Conservation (phyloP, 1,140 invertebrate species). For the Dufourea novaeangliae region DNA sequence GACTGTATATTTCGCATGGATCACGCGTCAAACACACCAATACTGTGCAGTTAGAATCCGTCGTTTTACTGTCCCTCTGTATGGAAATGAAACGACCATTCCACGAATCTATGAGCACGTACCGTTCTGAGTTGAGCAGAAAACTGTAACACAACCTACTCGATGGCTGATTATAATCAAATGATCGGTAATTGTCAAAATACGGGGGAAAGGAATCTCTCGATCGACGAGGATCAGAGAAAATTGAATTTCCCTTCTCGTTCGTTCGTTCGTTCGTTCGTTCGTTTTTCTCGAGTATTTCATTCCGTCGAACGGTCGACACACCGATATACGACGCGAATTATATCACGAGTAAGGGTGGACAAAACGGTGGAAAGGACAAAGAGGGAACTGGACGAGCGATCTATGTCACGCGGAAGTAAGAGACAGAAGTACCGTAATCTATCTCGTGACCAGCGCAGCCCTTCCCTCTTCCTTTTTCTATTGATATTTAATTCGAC, state of each 20-base stretch:
- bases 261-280: background rate
- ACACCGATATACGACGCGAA: background rate
- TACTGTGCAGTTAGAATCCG: too few species aligned
- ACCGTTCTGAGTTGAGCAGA: too few species aligned
- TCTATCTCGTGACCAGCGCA: background rate
- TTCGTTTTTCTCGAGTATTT: constrained; percentile 5
- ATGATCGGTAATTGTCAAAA: background rate
- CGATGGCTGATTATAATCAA: too few species aligned
- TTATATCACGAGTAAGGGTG: background rate
- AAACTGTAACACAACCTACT: too few species aligned
- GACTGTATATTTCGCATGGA: too few species aligned
- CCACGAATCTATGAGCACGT: too few species aligned
- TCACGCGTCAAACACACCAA: too few species aligned
- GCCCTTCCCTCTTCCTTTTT: background rate
- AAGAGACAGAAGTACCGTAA: background rate
- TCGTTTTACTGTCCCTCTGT: too few species aligned
- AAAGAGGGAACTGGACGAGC: too few species aligned
- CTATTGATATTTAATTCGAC: background rate
- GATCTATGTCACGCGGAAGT: background rate
- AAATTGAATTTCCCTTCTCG: background rate
- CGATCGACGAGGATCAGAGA: background rate
- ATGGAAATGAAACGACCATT: too few species aligned
- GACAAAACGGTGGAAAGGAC: background rate
- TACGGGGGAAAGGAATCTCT: background rate
- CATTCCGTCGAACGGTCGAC: background rate